These are phyloP conservation scores for Andrena trimmerana DNA, from an alignment of 2,888 invertebrate genomes.

Conservation along the genomic window DNA sequence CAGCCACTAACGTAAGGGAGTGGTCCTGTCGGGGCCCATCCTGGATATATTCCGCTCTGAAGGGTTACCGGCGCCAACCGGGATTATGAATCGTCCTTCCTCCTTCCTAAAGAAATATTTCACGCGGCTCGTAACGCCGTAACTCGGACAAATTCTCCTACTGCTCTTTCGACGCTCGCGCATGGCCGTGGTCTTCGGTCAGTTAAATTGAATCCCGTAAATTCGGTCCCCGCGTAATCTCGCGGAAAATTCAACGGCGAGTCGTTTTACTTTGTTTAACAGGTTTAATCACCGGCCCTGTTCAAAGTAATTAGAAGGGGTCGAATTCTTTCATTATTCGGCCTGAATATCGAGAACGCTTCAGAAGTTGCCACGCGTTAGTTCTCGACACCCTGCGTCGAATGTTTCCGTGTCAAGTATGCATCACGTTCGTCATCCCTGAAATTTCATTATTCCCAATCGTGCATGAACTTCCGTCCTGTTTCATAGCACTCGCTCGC, in stretches of 20 bases:
- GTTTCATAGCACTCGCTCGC: neutral
- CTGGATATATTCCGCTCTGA: conserved; percentile 28
- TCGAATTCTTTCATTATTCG: conserved; percentile 1
- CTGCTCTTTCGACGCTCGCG: neutral
- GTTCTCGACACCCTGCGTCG: no score
- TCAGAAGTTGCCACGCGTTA: neutral
- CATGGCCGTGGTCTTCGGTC: neutral
- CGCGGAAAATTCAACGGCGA: neutral
- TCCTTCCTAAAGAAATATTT: conserved; percentile 1
- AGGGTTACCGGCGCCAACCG: neutral
- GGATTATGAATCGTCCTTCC: conserved; percentile 31
- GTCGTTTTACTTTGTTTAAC: conserved; percentile 32
- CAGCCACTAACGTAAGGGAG: conserved; percentile 19
- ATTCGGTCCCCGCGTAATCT: neutral
- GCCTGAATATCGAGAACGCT: neutral
- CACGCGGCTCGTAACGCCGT: neutral
- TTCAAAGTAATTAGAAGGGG: conserved; percentile 36
- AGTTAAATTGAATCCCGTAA: conserved; percentile 10
- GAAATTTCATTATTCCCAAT: neutral
- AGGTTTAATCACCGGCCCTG: neutral
- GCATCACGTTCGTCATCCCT: neutral
- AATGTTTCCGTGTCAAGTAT: neutral
- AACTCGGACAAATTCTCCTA: neutral
- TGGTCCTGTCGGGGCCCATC: conserved; percentile 3
- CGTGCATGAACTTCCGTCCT: neutral